phyloP scores from a whole-genome alignment of 2,113 vertebrate genomes.

The Heloderma charlesbogerti region DNA sequence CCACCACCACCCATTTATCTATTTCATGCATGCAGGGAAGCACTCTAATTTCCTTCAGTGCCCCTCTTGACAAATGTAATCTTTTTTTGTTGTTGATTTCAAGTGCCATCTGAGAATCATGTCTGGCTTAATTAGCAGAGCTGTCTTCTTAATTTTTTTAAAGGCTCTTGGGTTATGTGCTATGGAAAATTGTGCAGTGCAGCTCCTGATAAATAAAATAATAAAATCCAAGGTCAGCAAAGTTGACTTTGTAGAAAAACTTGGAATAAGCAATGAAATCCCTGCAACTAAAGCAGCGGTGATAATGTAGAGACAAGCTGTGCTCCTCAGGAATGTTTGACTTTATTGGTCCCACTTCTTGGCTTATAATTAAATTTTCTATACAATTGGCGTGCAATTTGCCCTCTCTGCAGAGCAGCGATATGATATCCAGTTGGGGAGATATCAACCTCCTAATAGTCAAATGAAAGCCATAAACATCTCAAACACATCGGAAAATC shows the following conservation, averaged over 20 bases:
- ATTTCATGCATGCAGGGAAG: neutral
- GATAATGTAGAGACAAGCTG: constrained; percentile 4
- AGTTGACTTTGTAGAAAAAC: neutral
- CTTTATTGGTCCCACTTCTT: constrained; percentile 21
- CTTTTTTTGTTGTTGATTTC: neutral
- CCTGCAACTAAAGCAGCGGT: neutral
- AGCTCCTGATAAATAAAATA: neutral
- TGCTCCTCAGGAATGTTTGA: constrained; percentile 7
- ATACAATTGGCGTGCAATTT: neutral
- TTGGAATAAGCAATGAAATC: neutral
- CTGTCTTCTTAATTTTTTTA: neutral
- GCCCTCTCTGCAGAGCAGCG: constrained; percentile 12
- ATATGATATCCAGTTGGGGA: neutral
- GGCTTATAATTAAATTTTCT: constrained; percentile 40
- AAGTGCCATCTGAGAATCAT: neutral
- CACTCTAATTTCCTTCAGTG: neutral
- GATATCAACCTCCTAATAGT: neutral
- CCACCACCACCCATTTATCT: neutral
- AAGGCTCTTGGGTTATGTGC: neutral
- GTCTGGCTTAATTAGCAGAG: neutral
- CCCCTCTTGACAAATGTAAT: neutral
- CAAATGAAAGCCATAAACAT: constrained; percentile 33
- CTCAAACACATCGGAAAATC: constrained; percentile 5
- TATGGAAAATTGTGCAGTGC: neutral
- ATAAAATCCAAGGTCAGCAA: neutral